Evolutionary conservation across 2,797 vertebrate genomes (phyloP).

Genomic region (Cichlasoma orientale): DNA sequence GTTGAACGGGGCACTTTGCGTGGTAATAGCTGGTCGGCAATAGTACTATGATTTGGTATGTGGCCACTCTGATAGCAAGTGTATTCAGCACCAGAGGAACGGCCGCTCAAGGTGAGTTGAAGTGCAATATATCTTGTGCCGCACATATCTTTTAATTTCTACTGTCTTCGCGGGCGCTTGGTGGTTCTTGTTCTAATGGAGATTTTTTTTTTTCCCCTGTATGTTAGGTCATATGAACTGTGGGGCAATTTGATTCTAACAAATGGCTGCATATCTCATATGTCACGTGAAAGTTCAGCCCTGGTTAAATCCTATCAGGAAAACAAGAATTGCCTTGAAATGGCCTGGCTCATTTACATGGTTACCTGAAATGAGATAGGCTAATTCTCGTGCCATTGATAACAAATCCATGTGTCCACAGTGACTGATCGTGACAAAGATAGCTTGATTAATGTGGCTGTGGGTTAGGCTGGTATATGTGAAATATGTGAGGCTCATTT

Average conservation of each 20-base stretch:
- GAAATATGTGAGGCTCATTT: slow-evolving; percentile 12
- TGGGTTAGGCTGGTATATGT: slow-evolving; percentile 40
- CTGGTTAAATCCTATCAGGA: slow-evolving; percentile 35
- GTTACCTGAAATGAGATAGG: slow-evolving; percentile 14
- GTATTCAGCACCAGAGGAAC: slow-evolving; percentile 95
- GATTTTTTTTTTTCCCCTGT: slow-evolving; percentile 7
- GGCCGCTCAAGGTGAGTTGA: slow-evolving; percentile 98
- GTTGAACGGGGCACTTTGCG: slow-evolving; percentile 88
- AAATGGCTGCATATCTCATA: slow-evolving; percentile 66
- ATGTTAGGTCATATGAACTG: slow-evolving; percentile 49
- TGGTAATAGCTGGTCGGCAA: slow-evolving; percentile 90
- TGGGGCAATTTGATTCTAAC: slow-evolving; percentile 57
- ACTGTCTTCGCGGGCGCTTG: slow-evolving; percentile 40
- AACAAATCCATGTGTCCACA: slow-evolving; percentile 8
- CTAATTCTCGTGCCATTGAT: slow-evolving; percentile 24
- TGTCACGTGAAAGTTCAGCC: slow-evolving; percentile 74
- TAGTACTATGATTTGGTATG: slow-evolving; percentile 99
- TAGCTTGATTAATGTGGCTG: slow-evolving; percentile 23
- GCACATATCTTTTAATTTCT: slow-evolving; percentile 51
- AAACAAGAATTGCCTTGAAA: slow-evolving; percentile 26
- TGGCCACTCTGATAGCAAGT: slow-evolving; percentile 99
- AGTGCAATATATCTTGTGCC: slow-evolving; percentile 81
- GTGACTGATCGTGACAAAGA: slow-evolving; percentile 30
- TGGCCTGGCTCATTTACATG: slow-evolving; percentile 20
- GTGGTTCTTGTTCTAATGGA: slow-evolving; percentile 37